Evolutionary conservation across 2,888 invertebrate species (phyloP), one percentile per base, ranked within the genome.

Genomic region (Cataglyphis altisquamis): DNA sequence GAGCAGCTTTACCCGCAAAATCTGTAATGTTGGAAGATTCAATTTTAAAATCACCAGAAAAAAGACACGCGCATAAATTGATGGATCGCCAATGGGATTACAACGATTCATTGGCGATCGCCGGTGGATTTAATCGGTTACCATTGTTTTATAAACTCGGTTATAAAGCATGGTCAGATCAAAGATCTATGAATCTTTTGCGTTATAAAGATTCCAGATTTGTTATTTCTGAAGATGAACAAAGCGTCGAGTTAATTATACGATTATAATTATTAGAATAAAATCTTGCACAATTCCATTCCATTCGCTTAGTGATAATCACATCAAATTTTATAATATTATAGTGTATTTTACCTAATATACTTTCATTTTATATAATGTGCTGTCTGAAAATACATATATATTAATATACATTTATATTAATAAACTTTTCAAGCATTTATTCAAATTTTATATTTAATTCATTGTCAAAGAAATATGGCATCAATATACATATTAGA

Each of bases 11-110:
- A 48, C 98, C 98, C 0, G 92, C 96, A 0, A 96, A 95, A 84
- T 96, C 96, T 10, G 95, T 95, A 72, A 98, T 98, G 98, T 91
- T 96, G 84, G 94, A 93, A 84, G 95, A 96, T 55, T 95, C 96
- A 6, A 95, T 96, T 48, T 93, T 95, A 32, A 97, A 97, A 55
- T 95, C 84, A 0, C 89, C 93, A 1, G 90, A 89, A 1, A 94
- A 95, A 64, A 89, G 90, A n/a, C 92, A 95, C 87, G 95, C 95
- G 1, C 96, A 96, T 85, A 91, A 91, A 18, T 89, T 96, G 84
- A 94, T 91, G 1, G 64, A 86, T 2, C 78, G 85, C 1, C 96
- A 96, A 88, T 96, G 95, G 95, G 91, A 87, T 0, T 96, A 96
- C 86, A 94, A 95, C 81, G 93, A 95, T 82, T 91, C 93, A 29